Evolutionary conservation across 2,797 vertebrate genomes (phyloP).

Genomic region (Pseudochromis fuscus): DNA sequence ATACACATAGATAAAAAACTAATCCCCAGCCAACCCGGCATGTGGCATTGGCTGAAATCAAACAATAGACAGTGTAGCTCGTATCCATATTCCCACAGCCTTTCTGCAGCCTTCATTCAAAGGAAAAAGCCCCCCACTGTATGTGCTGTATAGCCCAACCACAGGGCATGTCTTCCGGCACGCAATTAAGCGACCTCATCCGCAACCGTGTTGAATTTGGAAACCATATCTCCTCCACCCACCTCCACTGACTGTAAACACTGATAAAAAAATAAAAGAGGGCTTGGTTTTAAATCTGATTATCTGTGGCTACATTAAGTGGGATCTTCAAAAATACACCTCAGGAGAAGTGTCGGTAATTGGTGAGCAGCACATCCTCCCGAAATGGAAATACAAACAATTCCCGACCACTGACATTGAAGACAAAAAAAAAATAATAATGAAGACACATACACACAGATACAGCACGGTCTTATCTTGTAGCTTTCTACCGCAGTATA

Average conservation of each 20-base stretch:
- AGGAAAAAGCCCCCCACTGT: constrained; percentile 36
- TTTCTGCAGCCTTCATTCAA: constrained; percentile 44
- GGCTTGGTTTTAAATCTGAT: constrained; percentile 1
- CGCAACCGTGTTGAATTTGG: constrained; percentile 69
- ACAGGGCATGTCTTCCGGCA: constrained; percentile 79
- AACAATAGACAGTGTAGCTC: constrained; percentile 50
- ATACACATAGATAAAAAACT: neutral
- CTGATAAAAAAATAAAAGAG: constrained; percentile 11
- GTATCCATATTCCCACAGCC: constrained; percentile 34
- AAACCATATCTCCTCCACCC: constrained; percentile 54
- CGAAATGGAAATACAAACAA: constrained; percentile 56
- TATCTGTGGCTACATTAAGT: constrained; percentile 17
- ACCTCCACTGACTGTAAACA: constrained; percentile 61
- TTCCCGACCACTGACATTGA: constrained; percentile 65
- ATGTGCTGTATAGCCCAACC: constrained; percentile 60
- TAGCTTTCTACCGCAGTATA: constrained; percentile 38
- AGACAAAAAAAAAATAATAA: constrained; percentile 32
- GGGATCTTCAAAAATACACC: constrained; percentile 31
- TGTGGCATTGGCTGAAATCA: constrained; percentile 52
- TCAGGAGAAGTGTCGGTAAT: constrained; percentile 65
- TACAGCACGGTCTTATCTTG: constrained; percentile 34
- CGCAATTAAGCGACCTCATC: constrained; percentile 79
- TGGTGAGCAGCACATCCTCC: constrained; percentile 45
- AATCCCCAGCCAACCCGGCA: constrained; percentile 11
- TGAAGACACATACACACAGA: constrained; percentile 1